phyloP scores from a whole-genome alignment of 2,888 invertebrate genomes.

The Apamea crenata region DNA sequence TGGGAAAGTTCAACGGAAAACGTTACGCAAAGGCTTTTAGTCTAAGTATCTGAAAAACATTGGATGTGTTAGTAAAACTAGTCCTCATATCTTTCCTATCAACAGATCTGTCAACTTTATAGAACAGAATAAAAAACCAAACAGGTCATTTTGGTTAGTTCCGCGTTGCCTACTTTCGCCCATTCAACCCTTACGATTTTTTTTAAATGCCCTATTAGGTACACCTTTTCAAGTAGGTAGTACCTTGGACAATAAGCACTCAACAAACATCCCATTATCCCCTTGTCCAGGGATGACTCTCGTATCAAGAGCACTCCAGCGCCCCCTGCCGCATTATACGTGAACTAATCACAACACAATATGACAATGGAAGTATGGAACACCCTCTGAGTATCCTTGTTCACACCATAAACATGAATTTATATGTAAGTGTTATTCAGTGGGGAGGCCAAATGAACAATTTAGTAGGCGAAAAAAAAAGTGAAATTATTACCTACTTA shows the following conservation, averaged over 20 bases:
- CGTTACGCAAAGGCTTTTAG: background rate
- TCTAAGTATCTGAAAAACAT: background rate
- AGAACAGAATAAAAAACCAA: background rate
- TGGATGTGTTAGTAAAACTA: background rate
- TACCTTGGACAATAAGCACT: background rate
- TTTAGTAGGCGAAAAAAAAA: accelerated
- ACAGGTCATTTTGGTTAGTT: background rate
- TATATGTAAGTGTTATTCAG: conserved; percentile 6
- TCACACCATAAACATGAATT: conserved; percentile 47
- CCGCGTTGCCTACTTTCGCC: background rate
- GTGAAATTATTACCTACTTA: background rate
- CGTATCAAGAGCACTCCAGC: conserved; percentile 35
- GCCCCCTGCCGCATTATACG: conserved; percentile 14
- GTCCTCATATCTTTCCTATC: background rate
- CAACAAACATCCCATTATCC: conserved; percentile 33
- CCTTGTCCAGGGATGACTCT: conserved; percentile 28
- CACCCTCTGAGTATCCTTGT: conserved; percentile 39
- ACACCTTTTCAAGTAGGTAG: background rate
- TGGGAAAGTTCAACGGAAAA: background rate
- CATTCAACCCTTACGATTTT: background rate
- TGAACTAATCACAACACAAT: conserved; percentile 47
- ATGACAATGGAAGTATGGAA: conserved; percentile 25
- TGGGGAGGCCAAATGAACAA: background rate
- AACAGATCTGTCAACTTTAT: background rate
- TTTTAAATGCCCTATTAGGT: background rate